Evolutionary conservation across 2,113 vertebrate genomes (phyloP).

Genomic region (Orthonyx spaldingii): DNA sequence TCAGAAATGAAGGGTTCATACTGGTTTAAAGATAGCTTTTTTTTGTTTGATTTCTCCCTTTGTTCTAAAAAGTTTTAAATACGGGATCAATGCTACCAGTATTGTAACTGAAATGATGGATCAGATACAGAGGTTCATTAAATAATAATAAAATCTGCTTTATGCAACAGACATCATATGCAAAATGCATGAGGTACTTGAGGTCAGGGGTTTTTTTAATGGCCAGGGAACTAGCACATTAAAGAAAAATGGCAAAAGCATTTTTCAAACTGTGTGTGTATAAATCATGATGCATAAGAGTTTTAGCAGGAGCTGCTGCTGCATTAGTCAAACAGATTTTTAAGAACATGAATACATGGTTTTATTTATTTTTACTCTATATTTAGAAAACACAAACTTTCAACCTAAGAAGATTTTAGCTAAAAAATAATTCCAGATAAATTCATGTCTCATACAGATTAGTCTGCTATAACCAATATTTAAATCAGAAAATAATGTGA

Average conservation of each 20-base stretch:
- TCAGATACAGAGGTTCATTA: conserved; percentile 1
- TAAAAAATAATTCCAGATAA: background rate
- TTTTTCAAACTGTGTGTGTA: background rate
- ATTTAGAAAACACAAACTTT: background rate
- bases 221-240: background rate
- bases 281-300: background rate
- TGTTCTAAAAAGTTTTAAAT: background rate
- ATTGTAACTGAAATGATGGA: background rate
- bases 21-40: background rate
- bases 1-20: background rate
- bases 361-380: background rate
- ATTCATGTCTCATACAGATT: background rate
- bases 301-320: background rate
- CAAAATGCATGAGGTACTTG: conserved; percentile 1
- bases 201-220: background rate
- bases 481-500: background rate
- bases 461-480: background rate
- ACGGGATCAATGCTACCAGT: background rate
- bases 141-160: conserved; percentile 6
- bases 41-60: background rate
- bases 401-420: background rate
- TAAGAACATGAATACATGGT: background rate
- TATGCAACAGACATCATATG: background rate
- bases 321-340: background rate
- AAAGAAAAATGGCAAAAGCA: background rate